Percentiles rank a stretch among this genome's conserved stretches.
Evolutionary conservation across 2,888 invertebrate species (phyloP).

Genomic region (Caenorhabditis sinica): DNA sequence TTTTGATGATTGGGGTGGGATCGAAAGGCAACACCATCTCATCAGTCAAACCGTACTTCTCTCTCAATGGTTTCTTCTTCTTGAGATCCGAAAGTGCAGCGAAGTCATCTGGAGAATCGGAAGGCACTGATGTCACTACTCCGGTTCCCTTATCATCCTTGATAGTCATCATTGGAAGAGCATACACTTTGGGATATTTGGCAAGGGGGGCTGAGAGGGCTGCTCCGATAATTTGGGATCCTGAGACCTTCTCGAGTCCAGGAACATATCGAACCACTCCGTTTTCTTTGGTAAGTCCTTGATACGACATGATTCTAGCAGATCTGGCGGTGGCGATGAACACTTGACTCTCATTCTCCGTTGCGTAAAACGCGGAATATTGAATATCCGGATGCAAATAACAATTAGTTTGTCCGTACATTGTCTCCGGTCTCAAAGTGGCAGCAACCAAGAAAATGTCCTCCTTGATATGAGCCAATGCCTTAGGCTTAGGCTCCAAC

Average conservation of each 20-base stretch:
- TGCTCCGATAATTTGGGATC: conserved; percentile 90
- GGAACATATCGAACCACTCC: conserved; percentile 89
- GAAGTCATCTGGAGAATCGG: conserved; percentile 98
- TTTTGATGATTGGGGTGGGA: conserved; percentile 92
- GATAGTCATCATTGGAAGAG: conserved; percentile 97
- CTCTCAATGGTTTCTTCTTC: conserved; percentile 89
- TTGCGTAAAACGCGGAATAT: conserved; percentile 89
- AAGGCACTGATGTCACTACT: conserved; percentile 97
- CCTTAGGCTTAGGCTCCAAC: conserved; percentile 88
- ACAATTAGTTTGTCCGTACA: conserved; percentile 99
- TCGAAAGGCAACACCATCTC: conserved; percentile 89
- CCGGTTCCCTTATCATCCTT: conserved; percentile 99
- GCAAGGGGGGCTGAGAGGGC: conserved; percentile 92
- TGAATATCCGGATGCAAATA: conserved; percentile 97
- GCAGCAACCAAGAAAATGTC: conserved; percentile 93
- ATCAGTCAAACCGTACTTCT: conserved; percentile 93
- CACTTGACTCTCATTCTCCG: conserved; percentile 87
- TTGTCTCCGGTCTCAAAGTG: conserved; percentile 98
- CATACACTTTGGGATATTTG: conserved; percentile 91
- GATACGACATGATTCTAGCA: conserved; percentile 96
- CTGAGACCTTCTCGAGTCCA: conserved; percentile 84
- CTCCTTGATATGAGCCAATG: conserved; percentile 85
- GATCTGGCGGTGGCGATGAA: conserved; percentile 92
- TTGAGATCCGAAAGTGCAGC: conserved; percentile 96
- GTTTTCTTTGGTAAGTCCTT: conserved; percentile 91